Conservation (phyloP, 2,888 invertebrate genomes). For the Leucozona laternaria region DNA sequence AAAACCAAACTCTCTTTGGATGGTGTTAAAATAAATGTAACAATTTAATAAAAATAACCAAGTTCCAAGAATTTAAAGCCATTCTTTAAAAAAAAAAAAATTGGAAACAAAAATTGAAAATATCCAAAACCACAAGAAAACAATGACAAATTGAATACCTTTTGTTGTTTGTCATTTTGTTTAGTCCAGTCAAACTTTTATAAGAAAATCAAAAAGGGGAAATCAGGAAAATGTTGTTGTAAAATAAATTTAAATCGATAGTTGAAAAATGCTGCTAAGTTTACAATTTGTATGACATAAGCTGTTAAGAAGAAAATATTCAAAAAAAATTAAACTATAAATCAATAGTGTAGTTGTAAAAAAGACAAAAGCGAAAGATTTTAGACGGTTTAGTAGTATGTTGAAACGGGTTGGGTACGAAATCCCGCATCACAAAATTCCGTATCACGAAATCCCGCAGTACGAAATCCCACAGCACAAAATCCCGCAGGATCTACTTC, state of each 20-base stretch:
- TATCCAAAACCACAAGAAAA: not conserved
- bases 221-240: not conserved
- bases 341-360: no score
- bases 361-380: no score
- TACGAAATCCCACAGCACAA: no score
- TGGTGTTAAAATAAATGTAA: not conserved
- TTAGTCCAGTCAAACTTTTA: slow-evolving; percentile 24
- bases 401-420: no score
- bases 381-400: no score
- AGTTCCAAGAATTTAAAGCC: not conserved
- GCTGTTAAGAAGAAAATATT: no score
- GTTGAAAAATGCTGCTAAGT: not conserved
- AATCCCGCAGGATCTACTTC: no score
- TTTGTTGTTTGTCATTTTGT: slow-evolving; percentile 29
- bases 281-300: no score
- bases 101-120: no score
- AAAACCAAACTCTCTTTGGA: not conserved
- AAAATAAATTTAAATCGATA: not conserved
- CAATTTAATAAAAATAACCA: not conserved
- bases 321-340: no score
- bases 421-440: no score
- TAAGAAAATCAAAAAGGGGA: not conserved
- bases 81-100: not conserved
- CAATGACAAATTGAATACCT: slow-evolving; percentile 15
- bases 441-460: no score